Conservation (phyloP, 2,797 vertebrate genomes). For the Alauda arvensis region DNA sequence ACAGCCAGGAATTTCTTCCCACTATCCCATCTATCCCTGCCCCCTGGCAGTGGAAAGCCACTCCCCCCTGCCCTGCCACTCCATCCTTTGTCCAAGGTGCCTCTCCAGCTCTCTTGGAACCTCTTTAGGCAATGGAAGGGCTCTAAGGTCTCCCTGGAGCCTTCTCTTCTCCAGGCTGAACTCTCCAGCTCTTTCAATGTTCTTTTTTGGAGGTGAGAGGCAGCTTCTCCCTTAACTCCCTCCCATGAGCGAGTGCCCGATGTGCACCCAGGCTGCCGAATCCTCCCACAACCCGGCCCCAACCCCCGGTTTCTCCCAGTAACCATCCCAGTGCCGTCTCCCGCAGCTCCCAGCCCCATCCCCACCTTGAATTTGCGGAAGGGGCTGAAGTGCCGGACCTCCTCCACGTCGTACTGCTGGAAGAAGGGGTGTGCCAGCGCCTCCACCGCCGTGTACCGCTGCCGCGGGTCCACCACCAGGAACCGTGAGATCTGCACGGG, state of each 20-base stretch:
- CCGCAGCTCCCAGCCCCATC: neutral
- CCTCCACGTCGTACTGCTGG: constrained; percentile 89
- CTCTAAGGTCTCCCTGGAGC: neutral
- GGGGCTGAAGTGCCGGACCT: constrained; percentile 92
- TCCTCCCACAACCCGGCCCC: neutral
- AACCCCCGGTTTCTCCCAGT: neutral
- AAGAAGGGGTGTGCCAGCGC: constrained; percentile 93
- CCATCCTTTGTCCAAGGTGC: neutral
- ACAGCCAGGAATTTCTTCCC: neutral
- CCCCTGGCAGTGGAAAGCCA: neutral
- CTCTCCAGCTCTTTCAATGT: neutral
- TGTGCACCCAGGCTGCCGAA: fast-evolving
- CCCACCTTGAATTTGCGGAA: constrained; percentile 91
- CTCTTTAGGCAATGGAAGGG: neutral
- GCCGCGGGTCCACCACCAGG: constrained; percentile 85
- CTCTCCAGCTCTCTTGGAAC: neutral
- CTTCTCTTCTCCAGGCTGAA: neutral
- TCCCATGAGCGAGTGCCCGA: neutral
- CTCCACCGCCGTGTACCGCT: constrained; percentile 82
- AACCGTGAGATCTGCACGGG: constrained; percentile 85
- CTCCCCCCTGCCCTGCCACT: neutral
- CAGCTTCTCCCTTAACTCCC: neutral
- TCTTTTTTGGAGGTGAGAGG: neutral
- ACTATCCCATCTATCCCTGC: neutral
- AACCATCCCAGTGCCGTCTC: neutral